Conservation (phyloP, 1,140 invertebrate genomes). For the Danaus melanippus region DNA sequence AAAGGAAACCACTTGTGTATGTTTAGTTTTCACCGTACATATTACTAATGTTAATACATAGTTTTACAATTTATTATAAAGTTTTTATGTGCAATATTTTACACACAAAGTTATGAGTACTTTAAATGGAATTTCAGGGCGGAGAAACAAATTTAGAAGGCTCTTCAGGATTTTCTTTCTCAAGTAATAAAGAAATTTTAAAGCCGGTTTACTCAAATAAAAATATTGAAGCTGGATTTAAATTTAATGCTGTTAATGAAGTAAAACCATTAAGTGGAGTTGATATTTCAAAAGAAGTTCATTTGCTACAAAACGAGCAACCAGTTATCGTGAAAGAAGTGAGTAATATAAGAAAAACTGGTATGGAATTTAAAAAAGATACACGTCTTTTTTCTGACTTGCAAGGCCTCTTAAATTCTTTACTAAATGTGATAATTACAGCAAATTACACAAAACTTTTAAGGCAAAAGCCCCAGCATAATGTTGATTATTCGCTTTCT, state of each 20-base stretch:
- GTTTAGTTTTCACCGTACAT: too few species aligned
- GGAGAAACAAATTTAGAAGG: conserved; percentile 35
- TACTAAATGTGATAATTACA: conserved; percentile 26
- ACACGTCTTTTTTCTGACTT: conserved; percentile 19
- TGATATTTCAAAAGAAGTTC: conserved; percentile 23
- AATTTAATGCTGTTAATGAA: conserved; percentile 42
- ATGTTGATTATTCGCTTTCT: conserved; percentile 10
- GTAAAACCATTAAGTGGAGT: conserved; percentile 29
- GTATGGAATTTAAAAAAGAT: not conserved
- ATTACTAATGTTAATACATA: too few species aligned
- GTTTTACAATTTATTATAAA: too few species aligned
- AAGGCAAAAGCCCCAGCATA: conserved; percentile 19
- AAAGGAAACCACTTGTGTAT: too few species aligned
- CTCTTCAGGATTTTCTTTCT: conserved; percentile 35
- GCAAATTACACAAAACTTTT: conserved; percentile 15
- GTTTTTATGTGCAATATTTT: not conserved
- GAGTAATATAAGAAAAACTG: conserved; percentile 37
- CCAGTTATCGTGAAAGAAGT: conserved; percentile 53
- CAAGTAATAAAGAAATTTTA: conserved; percentile 30
- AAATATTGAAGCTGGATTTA: conserved; percentile 37
- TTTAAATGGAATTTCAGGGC: conserved; percentile 28
- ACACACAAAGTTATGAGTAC: not conserved
- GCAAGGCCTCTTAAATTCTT: conserved; percentile 24
- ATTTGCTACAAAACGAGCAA: conserved; percentile 22
- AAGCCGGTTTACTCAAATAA: conserved; percentile 27